Conservation (phyloP, 2,797 vertebrate species). For the Macroramphosus scolopax region DNA sequence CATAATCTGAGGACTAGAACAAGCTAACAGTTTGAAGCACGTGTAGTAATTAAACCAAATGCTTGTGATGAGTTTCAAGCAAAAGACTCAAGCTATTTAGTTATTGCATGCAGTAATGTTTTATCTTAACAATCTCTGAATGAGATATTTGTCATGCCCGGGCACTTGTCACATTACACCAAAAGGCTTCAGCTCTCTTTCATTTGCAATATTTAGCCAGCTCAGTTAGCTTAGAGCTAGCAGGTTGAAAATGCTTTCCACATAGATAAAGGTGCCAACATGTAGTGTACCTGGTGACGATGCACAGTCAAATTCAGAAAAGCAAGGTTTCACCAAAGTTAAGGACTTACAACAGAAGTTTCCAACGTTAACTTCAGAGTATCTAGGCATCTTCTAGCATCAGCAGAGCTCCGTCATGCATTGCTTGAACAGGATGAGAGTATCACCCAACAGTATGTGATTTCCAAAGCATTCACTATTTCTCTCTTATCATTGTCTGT, state of each 20-base stretch:
- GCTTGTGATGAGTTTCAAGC: constrained; percentile 2
- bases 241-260: constrained; percentile 7
- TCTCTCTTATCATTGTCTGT: constrained; percentile 20
- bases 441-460: constrained; percentile 18
- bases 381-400: constrained; percentile 47
- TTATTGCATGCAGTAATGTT: constrained; percentile 76
- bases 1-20: constrained; percentile 41
- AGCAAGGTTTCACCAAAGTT: constrained; percentile 20
- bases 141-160: constrained; percentile 42
- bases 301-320: constrained; percentile 29
- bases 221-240: constrained; percentile 9
- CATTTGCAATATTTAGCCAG: constrained; percentile 12
- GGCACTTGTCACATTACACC: constrained; percentile 51
- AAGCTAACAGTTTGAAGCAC: constrained; percentile 9
- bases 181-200: constrained; percentile 26
- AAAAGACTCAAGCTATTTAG: constrained; percentile 29
- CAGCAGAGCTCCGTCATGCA: constrained; percentile 49
- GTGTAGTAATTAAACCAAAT: constrained; percentile 11
- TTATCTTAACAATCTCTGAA: constrained; percentile 51
- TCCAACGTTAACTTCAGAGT: constrained; percentile 31
- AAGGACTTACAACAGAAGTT: constrained; percentile 40
- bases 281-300: constrained; percentile 33
- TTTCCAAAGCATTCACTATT: constrained; percentile 23
- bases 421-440: constrained; percentile 49
- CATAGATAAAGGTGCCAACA: constrained; percentile 8